Percentiles rank a stretch among this genome's conserved stretches.
These are phyloP conservation scores for Sinotaia quadrata DNA, from an alignment of 2,888 invertebrate genomes.

Conservation along the genomic window DNA sequence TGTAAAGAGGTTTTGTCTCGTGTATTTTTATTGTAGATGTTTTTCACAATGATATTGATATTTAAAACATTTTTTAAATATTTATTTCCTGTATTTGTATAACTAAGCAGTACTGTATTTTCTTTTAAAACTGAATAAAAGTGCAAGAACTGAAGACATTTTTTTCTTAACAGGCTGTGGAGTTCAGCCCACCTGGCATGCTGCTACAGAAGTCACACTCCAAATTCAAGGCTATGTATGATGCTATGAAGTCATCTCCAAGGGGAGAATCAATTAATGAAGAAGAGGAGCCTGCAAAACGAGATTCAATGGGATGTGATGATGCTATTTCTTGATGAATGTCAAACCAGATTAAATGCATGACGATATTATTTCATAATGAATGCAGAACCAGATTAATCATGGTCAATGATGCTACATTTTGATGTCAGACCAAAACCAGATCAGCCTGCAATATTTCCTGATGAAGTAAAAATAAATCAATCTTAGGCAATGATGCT, in stretches of 20 bases:
- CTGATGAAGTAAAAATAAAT: background rate
- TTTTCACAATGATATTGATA: too few relatives aligned
- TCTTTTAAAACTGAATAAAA: too few relatives aligned
- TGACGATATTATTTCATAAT: background rate
- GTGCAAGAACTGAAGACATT: too few relatives aligned
- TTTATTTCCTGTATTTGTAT: too few relatives aligned
- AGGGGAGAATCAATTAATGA: constrained; percentile 35
- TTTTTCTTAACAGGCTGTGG: constrained; percentile 51
- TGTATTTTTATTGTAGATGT: too few relatives aligned
- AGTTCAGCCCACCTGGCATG: constrained; percentile 57
- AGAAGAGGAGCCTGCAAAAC: constrained; percentile 19
- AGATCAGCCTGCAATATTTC: background rate
- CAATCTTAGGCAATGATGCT: too few relatives aligned
- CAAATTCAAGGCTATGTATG: constrained; percentile 51
- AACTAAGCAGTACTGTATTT: too few relatives aligned
- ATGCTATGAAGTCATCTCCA: constrained; percentile 35
- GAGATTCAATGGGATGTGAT: background rate
- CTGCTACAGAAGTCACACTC: constrained; percentile 54
- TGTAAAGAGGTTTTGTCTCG: too few relatives aligned
- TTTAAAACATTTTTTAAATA: too few relatives aligned
- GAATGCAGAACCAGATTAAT: too few relatives aligned
- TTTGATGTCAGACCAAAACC: background rate
- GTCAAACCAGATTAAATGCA: background rate
- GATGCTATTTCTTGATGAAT: constrained; percentile 19
- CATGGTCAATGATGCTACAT: too few relatives aligned